phyloP scores from a whole-genome alignment of 2,113 vertebrate genomes.

The Siphamia tubifer region DNA sequence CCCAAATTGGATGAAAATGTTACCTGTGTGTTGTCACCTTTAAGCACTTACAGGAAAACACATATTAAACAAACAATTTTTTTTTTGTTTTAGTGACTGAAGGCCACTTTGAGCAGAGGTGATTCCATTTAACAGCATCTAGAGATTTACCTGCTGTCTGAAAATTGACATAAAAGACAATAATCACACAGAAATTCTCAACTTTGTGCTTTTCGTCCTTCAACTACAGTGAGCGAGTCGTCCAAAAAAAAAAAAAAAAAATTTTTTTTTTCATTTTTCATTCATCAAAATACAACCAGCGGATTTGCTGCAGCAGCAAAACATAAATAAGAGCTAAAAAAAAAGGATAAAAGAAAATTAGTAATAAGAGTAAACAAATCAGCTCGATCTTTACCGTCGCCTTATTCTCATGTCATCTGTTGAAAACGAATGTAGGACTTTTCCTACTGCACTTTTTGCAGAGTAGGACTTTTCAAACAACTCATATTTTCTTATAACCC shows the following conservation, averaged over 20 bases:
- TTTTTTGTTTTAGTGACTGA: slow-evolving; percentile 40
- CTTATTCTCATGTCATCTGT: background rate
- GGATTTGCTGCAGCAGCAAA: background rate
- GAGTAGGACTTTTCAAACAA: too few species aligned
- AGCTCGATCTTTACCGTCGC: background rate
- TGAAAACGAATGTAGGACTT: too few species aligned
- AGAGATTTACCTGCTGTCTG: slow-evolving; percentile 7
- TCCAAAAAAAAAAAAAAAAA: background rate
- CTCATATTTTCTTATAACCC: too few species aligned
- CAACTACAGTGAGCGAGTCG: background rate
- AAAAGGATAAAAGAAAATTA: slow-evolving; percentile 9
- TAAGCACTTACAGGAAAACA: slow-evolving; percentile 16
- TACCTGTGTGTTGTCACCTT: background rate
- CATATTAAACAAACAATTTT: background rate
- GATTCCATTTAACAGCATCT: slow-evolving; percentile 35
- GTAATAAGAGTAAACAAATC: background rate
- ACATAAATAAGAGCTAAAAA: background rate
- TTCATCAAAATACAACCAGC: too few species aligned
- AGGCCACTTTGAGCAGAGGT: slow-evolving; percentile 49
- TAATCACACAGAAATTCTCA: background rate
- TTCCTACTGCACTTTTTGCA: too few species aligned
- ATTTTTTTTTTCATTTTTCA: too few species aligned
- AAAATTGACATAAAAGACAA: background rate
- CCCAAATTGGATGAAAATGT: background rate
- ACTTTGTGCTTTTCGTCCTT: slow-evolving; percentile 52